Evolutionary conservation across 1,140 invertebrate species (phyloP).

Genomic region (Zaprionus africanus): DNA sequence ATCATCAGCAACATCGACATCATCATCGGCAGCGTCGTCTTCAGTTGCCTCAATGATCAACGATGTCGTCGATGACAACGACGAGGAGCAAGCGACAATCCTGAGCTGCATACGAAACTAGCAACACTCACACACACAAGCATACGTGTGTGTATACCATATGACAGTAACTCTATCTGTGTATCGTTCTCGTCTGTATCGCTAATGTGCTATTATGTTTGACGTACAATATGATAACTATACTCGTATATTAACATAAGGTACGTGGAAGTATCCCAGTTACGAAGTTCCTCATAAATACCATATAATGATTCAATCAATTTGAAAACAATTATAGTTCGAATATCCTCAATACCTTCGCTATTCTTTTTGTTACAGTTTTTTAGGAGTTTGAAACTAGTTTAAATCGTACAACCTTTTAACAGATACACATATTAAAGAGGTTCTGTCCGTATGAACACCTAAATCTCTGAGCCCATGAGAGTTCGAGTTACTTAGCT

Average conservation of each 20-base stretch:
- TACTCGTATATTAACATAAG: slow-evolving; percentile 7
- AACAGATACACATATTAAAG: too few species aligned
- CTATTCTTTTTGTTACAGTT: too few species aligned
- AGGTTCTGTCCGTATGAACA: too few species aligned
- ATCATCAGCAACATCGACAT: slow-evolving; percentile 24
- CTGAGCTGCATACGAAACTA: slow-evolving; percentile 80
- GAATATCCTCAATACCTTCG: background rate
- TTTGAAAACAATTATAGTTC: background rate
- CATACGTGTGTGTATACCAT: slow-evolving; percentile 11
- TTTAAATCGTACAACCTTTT: too few species aligned
- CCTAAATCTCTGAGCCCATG: too few species aligned
- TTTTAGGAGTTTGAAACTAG: too few species aligned
- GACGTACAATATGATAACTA: slow-evolving; percentile 14
- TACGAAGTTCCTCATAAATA: background rate
- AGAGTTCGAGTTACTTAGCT: too few species aligned
- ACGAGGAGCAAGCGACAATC: slow-evolving; percentile 79
- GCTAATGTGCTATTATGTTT: slow-evolving; percentile 26
- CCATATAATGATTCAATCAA: background rate
- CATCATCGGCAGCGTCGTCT: slow-evolving; percentile 38
- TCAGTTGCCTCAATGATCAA: slow-evolving; percentile 12
- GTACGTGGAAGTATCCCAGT: background rate
- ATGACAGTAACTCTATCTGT: background rate
- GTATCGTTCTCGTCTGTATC: slow-evolving; percentile 22
- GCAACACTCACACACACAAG: slow-evolving; percentile 11
- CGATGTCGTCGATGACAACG: slow-evolving; percentile 54